Conservation (phyloP, 2,888 invertebrate species). For the Lochmaea crataegi region DNA sequence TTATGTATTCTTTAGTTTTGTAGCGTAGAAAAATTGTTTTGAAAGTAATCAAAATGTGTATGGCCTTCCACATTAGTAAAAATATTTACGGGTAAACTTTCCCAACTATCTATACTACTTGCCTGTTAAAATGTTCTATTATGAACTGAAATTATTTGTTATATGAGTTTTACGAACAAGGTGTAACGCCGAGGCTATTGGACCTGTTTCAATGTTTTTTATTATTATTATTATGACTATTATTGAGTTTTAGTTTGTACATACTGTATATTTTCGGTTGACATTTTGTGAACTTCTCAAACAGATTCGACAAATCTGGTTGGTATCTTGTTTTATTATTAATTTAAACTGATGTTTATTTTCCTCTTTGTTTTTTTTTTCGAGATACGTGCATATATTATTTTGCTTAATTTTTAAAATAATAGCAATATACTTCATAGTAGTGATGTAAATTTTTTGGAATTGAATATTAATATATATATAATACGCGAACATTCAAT, state of each 20-base stretch:
- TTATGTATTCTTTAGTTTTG: too few species aligned
- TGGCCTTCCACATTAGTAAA: too few species aligned
- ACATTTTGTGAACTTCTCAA: conserved; percentile 40
- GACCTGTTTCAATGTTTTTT: conserved; percentile 36
- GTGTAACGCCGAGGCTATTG: conserved; percentile 36
- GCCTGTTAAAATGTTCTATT: background rate
- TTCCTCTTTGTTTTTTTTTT: background rate
- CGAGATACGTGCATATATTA: conserved; percentile 38
- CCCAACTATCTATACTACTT: conserved; percentile 21
- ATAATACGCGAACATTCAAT: conserved; percentile 43
- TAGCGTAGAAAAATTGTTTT: too few species aligned
- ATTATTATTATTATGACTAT: conserved; percentile 24
- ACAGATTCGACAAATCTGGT: conserved; percentile 34
- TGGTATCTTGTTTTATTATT: conserved; percentile 35
- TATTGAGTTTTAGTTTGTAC: conserved; percentile 43
- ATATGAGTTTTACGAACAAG: conserved; percentile 26
- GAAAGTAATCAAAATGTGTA: too few species aligned
- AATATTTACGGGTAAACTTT: conserved; percentile 8
- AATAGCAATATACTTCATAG: conserved; percentile 43
- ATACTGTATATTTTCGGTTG: conserved; percentile 43
- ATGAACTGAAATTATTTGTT: conserved; percentile 34
- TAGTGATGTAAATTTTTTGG: conserved; percentile 43
- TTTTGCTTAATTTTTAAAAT: conserved; percentile 41
- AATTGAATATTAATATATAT: conserved; percentile 44
- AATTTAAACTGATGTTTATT: conserved; percentile 30